Evolutionary conservation across 2,797 vertebrate species (phyloP).

Genomic region (Garrulus glandarius): DNA sequence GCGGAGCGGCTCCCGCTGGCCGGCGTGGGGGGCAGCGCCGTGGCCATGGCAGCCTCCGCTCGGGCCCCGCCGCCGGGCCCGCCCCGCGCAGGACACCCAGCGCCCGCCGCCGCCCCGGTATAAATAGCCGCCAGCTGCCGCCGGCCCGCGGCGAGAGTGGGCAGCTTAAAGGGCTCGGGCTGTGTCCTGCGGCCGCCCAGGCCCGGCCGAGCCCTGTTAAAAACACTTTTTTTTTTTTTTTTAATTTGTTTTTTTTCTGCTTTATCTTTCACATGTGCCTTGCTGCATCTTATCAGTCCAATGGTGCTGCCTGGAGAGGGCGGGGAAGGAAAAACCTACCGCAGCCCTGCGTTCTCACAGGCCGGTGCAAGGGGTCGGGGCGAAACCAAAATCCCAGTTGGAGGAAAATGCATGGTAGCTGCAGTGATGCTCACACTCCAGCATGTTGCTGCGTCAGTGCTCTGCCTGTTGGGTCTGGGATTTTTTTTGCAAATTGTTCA

Average conservation of each 20-base stretch:
- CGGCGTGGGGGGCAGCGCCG: background rate
- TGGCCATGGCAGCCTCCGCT: background rate
- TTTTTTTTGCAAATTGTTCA: background rate
- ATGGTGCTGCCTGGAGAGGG: background rate
- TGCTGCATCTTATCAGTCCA: background rate
- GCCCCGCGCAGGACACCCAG: background rate
- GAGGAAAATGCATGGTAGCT: background rate
- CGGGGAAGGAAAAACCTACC: background rate
- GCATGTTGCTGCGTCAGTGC: background rate
- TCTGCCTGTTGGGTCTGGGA: background rate
- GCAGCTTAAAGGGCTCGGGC: constrained; percentile 33
- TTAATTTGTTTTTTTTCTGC: background rate
- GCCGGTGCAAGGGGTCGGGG: background rate
- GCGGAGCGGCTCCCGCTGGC: background rate
- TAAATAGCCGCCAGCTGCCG: constrained; percentile 52
- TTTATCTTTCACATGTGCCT: background rate
- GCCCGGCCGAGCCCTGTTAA: background rate
- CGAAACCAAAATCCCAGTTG: background rate
- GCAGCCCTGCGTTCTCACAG: background rate
- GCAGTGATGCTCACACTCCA: background rate
- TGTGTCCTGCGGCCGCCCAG: rapidly evolving
- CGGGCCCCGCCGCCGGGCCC: background rate
- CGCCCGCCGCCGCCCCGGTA: constrained; percentile 16
- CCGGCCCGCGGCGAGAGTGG: background rate
- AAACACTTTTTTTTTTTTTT: too few relatives aligned